Evolutionary conservation across 1,140 invertebrate species (phyloP).

Genomic region (Charaxes varanes): DNA sequence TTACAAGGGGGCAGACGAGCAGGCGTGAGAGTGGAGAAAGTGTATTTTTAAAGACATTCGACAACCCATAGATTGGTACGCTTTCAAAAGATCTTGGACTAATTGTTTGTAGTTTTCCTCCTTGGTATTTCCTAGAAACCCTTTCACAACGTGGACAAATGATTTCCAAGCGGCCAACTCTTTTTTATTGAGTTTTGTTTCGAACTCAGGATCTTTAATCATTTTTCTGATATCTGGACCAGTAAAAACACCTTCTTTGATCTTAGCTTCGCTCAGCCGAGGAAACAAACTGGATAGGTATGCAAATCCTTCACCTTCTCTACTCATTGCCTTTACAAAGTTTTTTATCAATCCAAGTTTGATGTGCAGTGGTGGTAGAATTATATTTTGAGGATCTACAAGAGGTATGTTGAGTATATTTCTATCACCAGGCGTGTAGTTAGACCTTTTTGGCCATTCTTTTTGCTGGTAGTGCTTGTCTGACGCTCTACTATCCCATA

Average conservation of each 20-base stretch:
- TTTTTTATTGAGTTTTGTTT: constrained; percentile 11
- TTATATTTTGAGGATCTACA: constrained; percentile 13
- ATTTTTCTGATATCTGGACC: constrained; percentile 32
- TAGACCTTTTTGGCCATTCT: constrained; percentile 24
- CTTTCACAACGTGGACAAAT: constrained; percentile 17
- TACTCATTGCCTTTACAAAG: constrained; percentile 37
- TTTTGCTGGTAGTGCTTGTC: constrained; percentile 23
- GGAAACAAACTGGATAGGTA: constrained; percentile 36
- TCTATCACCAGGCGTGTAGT: constrained; percentile 19
- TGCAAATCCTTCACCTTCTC: constrained; percentile 40
- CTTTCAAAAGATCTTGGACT: not conserved
- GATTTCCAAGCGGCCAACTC: constrained; percentile 17
- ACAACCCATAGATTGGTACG: not conserved
- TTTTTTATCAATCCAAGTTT: constrained; percentile 49
- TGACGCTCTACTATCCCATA: constrained; percentile 35
- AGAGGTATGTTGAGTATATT: constrained; percentile 34
- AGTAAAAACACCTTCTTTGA: constrained; percentile 42
- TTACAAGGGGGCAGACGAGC: too few relatives aligned
- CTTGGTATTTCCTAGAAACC: constrained; percentile 16
- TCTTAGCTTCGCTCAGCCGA: constrained; percentile 33
- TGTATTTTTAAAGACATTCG: constrained; percentile 2
- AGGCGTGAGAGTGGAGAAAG: not conserved
- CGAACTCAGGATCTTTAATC: constrained; percentile 20
- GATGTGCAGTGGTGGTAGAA: constrained; percentile 22
- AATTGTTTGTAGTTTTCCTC: not conserved